Base-by-base conservation (phyloP, 2,888 invertebrate species). In the Watsonalla cultraria region DNA sequence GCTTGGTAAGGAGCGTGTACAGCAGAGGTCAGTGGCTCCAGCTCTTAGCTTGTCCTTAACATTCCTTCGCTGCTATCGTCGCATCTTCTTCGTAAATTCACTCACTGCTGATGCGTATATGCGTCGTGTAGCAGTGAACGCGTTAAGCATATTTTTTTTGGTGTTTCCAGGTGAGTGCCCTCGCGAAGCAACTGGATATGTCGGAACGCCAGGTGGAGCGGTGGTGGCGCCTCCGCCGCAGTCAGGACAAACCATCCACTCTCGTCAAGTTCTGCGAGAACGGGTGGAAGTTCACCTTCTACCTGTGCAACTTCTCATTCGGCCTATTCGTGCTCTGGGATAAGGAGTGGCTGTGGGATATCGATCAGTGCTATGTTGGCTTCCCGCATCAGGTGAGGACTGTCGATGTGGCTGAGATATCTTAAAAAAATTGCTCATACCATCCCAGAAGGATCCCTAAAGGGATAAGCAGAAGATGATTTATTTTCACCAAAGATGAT, bases 271-370 rank as follows among this genome's bases (percentile, higher is more conserved):
- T 99, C 90, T 95, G 96, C 76, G 98, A 99, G 90, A 97, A 96
- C 79, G 93, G 95, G 82, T 98, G 98, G 97, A 93, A 97, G 72
- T 96, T 96, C 84, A 88, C 95, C 53, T 98, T 97, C 90, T 98
- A 98, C 80, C 84, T 94, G 5, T 94, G 93, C 80, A 96, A 96
- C 72, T 98, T 98, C 82, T 78, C 93, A 34, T 97, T 95, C 86
- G 98, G 98, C 15, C 72, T 97, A 34, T 92, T 93, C 70, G 92
- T 95, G 55, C 90, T 98, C 45, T 98, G 97, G 97, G 95, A 97
- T 84, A 99, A 98, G 89, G 93, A 95, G 54, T 99, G 98, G 98
- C 92, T 98, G 66, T 98, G 97, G 97, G 94, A 98, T 76, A 97
- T 98, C 59, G 96, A 95, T 67, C 91, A 96, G 76, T 98, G 98